These are phyloP conservation scores for Pantherophis guttatus DNA, from an alignment of 2,113 vertebrate genomes.

Conservation along the genomic window DNA sequence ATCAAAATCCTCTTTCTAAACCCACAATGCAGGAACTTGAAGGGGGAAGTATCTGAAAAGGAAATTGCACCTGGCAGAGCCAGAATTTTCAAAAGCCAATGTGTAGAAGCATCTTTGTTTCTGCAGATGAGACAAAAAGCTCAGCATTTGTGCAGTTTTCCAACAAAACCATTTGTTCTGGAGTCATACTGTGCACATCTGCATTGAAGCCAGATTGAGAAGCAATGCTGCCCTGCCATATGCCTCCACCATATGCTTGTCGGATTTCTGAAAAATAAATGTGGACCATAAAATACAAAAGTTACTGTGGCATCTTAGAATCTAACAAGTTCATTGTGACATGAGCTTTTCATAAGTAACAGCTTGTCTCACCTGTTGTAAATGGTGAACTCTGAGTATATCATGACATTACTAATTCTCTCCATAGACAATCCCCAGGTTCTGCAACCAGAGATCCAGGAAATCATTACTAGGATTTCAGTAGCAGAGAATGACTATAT, in stretches of 20 bases:
- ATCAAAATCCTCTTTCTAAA: conserved; percentile 9
- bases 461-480: background rate
- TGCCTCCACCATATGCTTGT: background rate
- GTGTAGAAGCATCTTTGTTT: conserved; percentile 5
- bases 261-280: conserved; percentile 10
- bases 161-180: conserved; percentile 13
- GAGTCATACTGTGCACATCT: conserved; percentile 27
- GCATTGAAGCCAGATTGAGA: conserved; percentile 25
- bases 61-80: conserved; percentile 17
- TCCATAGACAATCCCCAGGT: background rate
- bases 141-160: conserved; percentile 1
- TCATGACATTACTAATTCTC: background rate
- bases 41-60: conserved; percentile 8
- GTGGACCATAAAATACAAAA: conserved; percentile 7
- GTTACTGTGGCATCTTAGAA: background rate
- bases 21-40: conserved; percentile 8
- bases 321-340: background rate
- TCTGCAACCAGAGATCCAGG: background rate
- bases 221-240: conserved; percentile 5
- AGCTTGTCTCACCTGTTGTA: background rate
- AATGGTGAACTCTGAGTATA: background rate
- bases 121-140: background rate
- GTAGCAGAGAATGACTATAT: background rate
- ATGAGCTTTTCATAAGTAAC: background rate
- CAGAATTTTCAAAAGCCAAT: background rate